Evolutionary conservation across 2,113 vertebrate genomes (phyloP).

Genomic region (Anseranas semipalmata): DNA sequence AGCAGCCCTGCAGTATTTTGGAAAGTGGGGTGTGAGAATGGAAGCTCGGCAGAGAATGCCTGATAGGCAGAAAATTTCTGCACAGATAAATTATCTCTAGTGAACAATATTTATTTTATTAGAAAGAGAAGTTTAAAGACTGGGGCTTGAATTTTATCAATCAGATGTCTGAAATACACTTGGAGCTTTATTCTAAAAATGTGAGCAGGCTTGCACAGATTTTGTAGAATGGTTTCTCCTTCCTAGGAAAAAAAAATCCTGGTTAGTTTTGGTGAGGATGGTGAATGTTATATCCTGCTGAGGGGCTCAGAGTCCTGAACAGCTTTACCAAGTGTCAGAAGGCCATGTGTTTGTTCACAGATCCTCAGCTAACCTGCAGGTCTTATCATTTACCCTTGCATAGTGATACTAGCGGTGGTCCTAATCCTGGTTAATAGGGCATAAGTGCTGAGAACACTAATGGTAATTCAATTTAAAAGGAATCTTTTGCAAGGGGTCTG

Average conservation of each 20-base stretch:
- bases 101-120: background rate
- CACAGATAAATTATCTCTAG: background rate
- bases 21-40: background rate
- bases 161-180: background rate
- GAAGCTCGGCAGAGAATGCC: background rate
- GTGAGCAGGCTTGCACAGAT: fast-evolving
- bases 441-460: background rate
- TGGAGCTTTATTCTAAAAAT: background rate
- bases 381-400: background rate
- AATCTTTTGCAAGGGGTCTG: background rate
- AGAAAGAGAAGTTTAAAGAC: background rate
- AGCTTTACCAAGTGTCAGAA: background rate
- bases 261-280: background rate
- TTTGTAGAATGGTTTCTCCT: background rate
- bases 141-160: background rate
- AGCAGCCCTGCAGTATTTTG: fast-evolving
- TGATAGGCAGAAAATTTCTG: background rate
- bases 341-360: background rate
- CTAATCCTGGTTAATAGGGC: background rate
- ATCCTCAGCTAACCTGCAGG: background rate
- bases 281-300: background rate
- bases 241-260: background rate
- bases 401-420: fast-evolving
- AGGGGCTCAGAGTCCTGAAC: background rate
- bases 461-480: background rate